Conservation (phyloP, 2,888 invertebrate species). For the Netelia inedita region DNA sequence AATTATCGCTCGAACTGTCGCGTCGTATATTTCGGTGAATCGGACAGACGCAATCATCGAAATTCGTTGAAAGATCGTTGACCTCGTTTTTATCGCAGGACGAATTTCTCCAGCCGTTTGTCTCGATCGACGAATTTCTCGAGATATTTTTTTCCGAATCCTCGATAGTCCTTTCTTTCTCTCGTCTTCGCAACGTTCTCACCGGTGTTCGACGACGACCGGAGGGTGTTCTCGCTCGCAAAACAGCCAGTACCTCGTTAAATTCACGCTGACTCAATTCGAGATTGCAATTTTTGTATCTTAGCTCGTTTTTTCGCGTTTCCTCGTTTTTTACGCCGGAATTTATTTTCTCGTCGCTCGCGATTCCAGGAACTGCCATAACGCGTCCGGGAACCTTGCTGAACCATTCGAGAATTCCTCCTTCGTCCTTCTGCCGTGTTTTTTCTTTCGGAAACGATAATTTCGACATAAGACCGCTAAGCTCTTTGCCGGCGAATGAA, state of each 20-base stretch:
- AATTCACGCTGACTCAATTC: constrained; percentile 84
- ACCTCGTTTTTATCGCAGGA: no score
- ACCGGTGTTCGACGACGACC: constrained; percentile 73
- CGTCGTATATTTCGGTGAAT: constrained; percentile 59
- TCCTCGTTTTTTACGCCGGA: constrained; percentile 66
- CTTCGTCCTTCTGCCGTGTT: constrained; percentile 72
- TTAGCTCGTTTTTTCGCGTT: constrained; percentile 71
- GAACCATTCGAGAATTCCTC: constrained; percentile 81
- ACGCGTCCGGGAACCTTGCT: constrained; percentile 79
- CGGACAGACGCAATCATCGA: constrained; percentile 52
- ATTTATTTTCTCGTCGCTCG: constrained; percentile 74
- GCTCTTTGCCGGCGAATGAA: constrained; percentile 62
- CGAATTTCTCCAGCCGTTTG: not conserved
- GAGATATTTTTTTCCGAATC: constrained; percentile 22
- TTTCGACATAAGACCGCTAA: constrained; percentile 78
- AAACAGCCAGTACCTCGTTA: constrained; percentile 84
- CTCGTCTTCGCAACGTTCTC: constrained; percentile 74
- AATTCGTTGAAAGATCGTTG: not conserved
- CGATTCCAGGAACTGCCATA: constrained; percentile 77
- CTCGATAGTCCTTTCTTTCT: constrained; percentile 69
- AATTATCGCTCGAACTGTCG: constrained; percentile 22
- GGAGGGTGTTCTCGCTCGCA: constrained; percentile 81
- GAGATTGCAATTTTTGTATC: constrained; percentile 82
- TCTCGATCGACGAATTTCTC: constrained; percentile 7
- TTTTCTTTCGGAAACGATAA: constrained; percentile 78